Evolutionary conservation across 1,140 invertebrate genomes (phyloP).

Genomic region (Caenorhabditis briggsae): DNA sequence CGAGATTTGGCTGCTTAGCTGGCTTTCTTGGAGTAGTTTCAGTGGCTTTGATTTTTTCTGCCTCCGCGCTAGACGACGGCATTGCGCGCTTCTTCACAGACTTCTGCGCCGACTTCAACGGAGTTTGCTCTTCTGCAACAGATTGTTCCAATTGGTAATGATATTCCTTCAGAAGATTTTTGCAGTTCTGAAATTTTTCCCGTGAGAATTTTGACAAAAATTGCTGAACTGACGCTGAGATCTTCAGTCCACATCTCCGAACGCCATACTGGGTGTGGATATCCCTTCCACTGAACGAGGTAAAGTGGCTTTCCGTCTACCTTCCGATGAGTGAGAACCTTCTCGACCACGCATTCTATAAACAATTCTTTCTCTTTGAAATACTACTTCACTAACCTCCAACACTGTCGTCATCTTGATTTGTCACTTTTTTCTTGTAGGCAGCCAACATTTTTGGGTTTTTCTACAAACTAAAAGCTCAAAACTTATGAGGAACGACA

Average conservation of each 20-base stretch:
- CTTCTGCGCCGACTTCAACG: background rate
- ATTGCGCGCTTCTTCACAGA: background rate
- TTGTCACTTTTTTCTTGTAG: slow-evolving; percentile 18
- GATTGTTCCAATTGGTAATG: background rate
- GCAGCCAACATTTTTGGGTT: background rate
- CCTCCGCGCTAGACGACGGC: background rate
- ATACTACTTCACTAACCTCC: background rate
- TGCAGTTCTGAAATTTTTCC: slow-evolving; percentile 23
- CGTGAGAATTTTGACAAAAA: background rate
- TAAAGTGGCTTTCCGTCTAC: slow-evolving; percentile 22
- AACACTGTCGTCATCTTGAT: background rate
- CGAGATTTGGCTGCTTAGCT: too few species aligned
- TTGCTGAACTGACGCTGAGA: slow-evolving; percentile 12
- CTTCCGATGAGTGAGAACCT: background rate
- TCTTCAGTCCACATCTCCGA: slow-evolving; percentile 29
- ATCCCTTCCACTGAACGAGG: slow-evolving; percentile 16
- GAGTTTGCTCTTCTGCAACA: background rate
- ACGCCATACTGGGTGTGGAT: background rate
- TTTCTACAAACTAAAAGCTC: background rate
- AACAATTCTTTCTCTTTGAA: too few species aligned
- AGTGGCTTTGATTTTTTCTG: background rate
- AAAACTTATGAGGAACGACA: background rate
- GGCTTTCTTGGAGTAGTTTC: too few species aligned
- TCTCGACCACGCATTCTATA: background rate
- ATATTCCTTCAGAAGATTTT: background rate